phyloP scores from a whole-genome alignment of 2,888 invertebrate species.

The Plusia festucae region DNA sequence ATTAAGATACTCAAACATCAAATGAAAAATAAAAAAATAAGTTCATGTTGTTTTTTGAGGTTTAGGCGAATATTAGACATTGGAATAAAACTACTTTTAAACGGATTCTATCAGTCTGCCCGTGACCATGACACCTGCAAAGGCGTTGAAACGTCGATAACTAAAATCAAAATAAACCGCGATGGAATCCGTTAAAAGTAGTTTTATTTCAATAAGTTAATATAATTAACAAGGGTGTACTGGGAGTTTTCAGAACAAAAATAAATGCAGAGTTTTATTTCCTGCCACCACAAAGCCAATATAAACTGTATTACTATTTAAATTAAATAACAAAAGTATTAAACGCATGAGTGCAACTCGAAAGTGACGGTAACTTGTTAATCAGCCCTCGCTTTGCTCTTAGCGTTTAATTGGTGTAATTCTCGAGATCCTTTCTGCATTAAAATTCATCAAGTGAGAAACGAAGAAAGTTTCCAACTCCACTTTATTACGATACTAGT shows the following conservation, averaged over 20 bases:
- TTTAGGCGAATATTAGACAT: no score
- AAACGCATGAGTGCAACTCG: slow-evolving; percentile 24
- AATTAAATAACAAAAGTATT: slow-evolving; percentile 17
- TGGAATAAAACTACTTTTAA: no score
- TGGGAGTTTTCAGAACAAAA: no score
- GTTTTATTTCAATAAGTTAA: no score
- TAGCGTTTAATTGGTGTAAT: slow-evolving; percentile 52
- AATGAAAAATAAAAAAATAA: no score
- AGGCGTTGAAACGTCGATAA: no score
- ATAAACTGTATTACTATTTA: background rate
- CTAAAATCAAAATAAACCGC: no score
- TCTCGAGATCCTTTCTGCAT: slow-evolving; percentile 56
- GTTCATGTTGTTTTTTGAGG: no score
- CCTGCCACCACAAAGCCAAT: background rate
- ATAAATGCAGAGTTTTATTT: background rate
- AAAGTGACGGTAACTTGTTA: slow-evolving; percentile 30
- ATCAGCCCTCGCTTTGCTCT: slow-evolving; percentile 34
- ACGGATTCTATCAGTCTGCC: no score
- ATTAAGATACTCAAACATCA: no score
- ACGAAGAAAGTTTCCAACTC: slow-evolving; percentile 59
- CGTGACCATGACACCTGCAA: no score
- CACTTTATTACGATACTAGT: slow-evolving; percentile 36
- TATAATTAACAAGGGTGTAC: background rate
- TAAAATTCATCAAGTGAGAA: slow-evolving; percentile 65
- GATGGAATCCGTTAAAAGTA: no score